phyloP scores from a whole-genome alignment of 2,888 invertebrate genomes.

The Leptopilina syphax region DNA sequence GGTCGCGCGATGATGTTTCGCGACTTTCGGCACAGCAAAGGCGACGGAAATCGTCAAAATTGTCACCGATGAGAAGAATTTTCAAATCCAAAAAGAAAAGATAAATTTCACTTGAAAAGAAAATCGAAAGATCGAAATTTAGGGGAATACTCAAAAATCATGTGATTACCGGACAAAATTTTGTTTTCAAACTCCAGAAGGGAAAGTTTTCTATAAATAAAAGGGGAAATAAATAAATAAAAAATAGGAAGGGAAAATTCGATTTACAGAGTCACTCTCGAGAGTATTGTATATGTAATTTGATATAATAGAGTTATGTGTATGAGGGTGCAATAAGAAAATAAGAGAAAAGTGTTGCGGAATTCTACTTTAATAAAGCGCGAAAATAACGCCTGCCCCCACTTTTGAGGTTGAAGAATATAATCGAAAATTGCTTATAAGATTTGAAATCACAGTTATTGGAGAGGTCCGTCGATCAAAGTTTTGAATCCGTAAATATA shows the following conservation, averaged over 20 bases:
- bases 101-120: neutral
- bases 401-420: slow-evolving; percentile 35
- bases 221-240: slow-evolving; percentile 1
- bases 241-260: slow-evolving; percentile 2
- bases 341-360: slow-evolving; percentile 4
- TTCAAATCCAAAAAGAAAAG: slow-evolving; percentile 12
- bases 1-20: slow-evolving; percentile 55
- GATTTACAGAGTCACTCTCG: neutral
- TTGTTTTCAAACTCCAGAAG: neutral
- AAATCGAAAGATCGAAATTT: neutral
- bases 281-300: neutral
- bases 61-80: slow-evolving; percentile 32
- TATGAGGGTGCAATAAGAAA: neutral
- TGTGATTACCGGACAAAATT: no score
- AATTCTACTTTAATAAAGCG: slow-evolving; percentile 43
- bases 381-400: slow-evolving; percentile 35
- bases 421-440: slow-evolving; percentile 31
- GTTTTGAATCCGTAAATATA: neutral
- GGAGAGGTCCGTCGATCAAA: slow-evolving; percentile 13
- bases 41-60: slow-evolving; percentile 31
- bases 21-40: slow-evolving; percentile 15
- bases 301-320: slow-evolving; percentile 2
- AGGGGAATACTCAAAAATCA: neutral
- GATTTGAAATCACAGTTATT: slow-evolving; percentile 6
- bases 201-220: neutral